Conservation (phyloP, 2,797 vertebrate species). For the Odontamblyopus lacepedii region DNA sequence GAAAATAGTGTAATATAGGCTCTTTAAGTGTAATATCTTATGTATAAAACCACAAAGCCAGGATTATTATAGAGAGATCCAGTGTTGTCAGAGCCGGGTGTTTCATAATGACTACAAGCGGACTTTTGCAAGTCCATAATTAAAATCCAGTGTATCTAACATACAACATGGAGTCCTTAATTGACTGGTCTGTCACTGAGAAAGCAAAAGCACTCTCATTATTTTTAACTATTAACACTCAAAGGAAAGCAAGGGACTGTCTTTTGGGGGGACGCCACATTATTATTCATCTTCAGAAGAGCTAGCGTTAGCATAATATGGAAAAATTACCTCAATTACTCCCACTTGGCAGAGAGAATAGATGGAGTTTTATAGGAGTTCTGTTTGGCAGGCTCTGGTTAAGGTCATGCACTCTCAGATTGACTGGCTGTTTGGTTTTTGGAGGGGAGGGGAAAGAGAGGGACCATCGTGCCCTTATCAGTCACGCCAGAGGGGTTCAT, state of each 20-base stretch:
- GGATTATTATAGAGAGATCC: not conserved
- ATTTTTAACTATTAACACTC: constrained; percentile 36
- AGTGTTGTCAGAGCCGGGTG: constrained; percentile 16
- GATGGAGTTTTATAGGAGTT: constrained; percentile 38
- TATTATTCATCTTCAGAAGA: constrained; percentile 49
- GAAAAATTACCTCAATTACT: constrained; percentile 63
- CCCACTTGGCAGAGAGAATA: constrained; percentile 47
- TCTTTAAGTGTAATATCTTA: not conserved
- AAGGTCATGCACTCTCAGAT: constrained; percentile 48
- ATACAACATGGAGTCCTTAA: constrained; percentile 5
- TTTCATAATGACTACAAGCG: constrained; percentile 17
- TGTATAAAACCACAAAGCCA: not conserved
- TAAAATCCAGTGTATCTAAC: not conserved
- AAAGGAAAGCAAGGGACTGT: constrained; percentile 27
- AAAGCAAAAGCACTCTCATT: constrained; percentile 20
- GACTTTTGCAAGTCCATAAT: constrained; percentile 6
- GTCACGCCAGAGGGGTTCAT: constrained; percentile 24
- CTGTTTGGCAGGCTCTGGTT: constrained; percentile 40
- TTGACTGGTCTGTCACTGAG: constrained; percentile 8
- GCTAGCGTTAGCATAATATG: constrained; percentile 51
- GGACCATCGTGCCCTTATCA: constrained; percentile 28
- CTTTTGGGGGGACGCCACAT: constrained; percentile 40
- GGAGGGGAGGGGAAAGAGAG: constrained; percentile 29
- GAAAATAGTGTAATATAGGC: too few species aligned
- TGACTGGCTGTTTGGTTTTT: constrained; percentile 32